phyloP scores from a whole-genome alignment of 2,888 invertebrate species.

The Parochlus steinenii region DNA sequence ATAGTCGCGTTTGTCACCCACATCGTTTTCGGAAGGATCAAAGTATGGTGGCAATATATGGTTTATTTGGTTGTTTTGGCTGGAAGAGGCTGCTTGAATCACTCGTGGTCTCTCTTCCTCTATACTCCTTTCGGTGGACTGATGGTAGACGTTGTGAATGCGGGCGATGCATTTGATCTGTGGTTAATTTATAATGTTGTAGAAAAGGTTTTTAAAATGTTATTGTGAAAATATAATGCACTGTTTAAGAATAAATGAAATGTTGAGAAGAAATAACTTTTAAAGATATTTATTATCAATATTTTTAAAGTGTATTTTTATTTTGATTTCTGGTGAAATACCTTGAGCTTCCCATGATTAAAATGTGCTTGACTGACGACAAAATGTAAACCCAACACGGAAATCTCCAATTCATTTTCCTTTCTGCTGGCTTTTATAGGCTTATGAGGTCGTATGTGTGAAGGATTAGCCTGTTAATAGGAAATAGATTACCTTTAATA shows the following conservation, averaged over 20 bases:
- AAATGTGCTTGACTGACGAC: conserved; percentile 35
- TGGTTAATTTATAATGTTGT: too few species aligned
- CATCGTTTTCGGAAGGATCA: conserved; percentile 25
- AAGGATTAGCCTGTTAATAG: conserved; percentile 22
- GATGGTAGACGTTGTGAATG: conserved; percentile 47
- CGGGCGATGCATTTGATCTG: conserved; percentile 47
- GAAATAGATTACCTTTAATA: background rate
- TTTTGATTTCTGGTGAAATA: conserved; percentile 14
- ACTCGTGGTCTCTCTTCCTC: conserved; percentile 35
- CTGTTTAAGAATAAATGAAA: background rate
- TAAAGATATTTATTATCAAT: background rate
- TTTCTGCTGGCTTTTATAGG: conserved; percentile 22
- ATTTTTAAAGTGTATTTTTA: background rate
- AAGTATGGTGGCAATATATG: conserved; percentile 23
- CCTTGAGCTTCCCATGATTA: conserved; percentile 35
- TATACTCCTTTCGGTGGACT: conserved; percentile 46
- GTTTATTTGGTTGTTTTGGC: conserved; percentile 21
- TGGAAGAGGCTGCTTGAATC: conserved; percentile 16
- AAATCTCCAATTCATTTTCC: conserved; percentile 29
- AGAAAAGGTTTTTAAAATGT: background rate
- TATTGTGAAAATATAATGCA: background rate
- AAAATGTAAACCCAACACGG: conserved; percentile 35
- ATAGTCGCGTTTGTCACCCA: conserved; percentile 26
- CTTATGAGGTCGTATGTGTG: conserved; percentile 25
- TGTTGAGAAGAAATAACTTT: background rate